Percentiles rank a stretch among this genome's conserved stretches.
phyloP scores from a whole-genome alignment of 1,140 invertebrate genomes.

The Drosophila quadrilineata region DNA sequence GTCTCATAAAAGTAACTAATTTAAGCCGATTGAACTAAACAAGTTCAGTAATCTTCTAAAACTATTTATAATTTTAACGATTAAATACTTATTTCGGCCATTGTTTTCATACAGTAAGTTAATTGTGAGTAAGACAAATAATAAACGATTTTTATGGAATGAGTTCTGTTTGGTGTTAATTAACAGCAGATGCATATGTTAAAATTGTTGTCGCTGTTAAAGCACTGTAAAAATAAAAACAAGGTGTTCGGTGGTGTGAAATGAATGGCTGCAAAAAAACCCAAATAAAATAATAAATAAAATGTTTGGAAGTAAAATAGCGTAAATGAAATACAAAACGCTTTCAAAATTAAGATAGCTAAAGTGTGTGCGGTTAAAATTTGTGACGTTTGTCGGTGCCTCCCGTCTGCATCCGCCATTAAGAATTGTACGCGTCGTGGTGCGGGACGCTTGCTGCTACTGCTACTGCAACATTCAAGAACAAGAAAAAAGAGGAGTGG shows the following conservation, averaged over 20 bases:
- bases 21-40: no score
- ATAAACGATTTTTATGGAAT: not conserved
- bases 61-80: no score
- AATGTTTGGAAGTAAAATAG: constrained; percentile 12
- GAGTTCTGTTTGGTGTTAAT: not conserved
- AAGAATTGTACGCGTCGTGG: constrained; percentile 34
- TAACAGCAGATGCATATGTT: constrained; percentile 3
- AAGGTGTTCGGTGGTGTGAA: constrained; percentile 12
- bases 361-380: constrained; percentile 23
- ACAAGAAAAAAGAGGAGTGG: constrained; percentile 47
- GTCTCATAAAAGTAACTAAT: no score
- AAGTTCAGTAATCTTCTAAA: no score
- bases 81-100: no score
- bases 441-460: constrained; percentile 34
- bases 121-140: no score
- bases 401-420: constrained; percentile 24
- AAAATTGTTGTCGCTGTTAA: constrained; percentile 18
- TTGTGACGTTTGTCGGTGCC: constrained; percentile 6
- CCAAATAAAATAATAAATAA: constrained; percentile 19
- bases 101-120: no score
- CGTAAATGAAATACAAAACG: constrained; percentile 1
- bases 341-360: constrained; percentile 1
- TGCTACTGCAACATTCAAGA: constrained; percentile 32
- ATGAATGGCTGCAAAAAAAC: constrained; percentile 32
- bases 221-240: constrained; percentile 14